These are phyloP conservation scores for Galleria mellonella DNA, from an alignment of 1,140 invertebrate genomes.

Conservation along the genomic window DNA sequence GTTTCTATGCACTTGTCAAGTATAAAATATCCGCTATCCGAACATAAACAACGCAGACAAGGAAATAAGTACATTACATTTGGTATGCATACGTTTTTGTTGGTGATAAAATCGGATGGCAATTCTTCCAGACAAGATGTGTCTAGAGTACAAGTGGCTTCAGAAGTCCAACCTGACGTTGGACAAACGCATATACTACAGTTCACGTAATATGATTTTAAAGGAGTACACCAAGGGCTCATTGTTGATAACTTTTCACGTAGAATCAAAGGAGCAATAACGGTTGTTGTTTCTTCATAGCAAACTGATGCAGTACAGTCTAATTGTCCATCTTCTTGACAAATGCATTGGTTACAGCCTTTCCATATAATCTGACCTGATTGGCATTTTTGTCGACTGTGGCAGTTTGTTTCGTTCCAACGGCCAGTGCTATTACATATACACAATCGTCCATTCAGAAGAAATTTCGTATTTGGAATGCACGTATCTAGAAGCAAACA, in stretches of 20 bases:
- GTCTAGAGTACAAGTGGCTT: slow-evolving; percentile 42
- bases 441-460: slow-evolving; percentile 36
- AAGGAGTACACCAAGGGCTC: slow-evolving; percentile 34
- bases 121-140: slow-evolving; percentile 27
- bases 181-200: slow-evolving; percentile 53
- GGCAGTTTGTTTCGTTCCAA: slow-evolving; percentile 37
- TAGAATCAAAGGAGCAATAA: neutral
- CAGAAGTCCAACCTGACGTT: slow-evolving; percentile 30
- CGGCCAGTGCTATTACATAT: slow-evolving; percentile 33
- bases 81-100: slow-evolving; percentile 41
- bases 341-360: slow-evolving; percentile 45
- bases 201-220: slow-evolving; percentile 48
- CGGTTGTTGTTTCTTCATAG: neutral
- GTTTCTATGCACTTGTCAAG: slow-evolving; percentile 44
- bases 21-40: slow-evolving; percentile 37
- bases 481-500: slow-evolving; percentile 30
- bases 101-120: slow-evolving; percentile 13
- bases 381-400: slow-evolving; percentile 26
- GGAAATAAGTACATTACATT: slow-evolving; percentile 52
- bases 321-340: slow-evolving; percentile 38
- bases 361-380: slow-evolving; percentile 37
- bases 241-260: neutral
- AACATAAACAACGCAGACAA: slow-evolving; percentile 52
- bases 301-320: slow-evolving; percentile 13
- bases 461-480: slow-evolving; percentile 37